phyloP scores from a whole-genome alignment of 1,140 invertebrate genomes.

The Cyclargus thomasi region DNA sequence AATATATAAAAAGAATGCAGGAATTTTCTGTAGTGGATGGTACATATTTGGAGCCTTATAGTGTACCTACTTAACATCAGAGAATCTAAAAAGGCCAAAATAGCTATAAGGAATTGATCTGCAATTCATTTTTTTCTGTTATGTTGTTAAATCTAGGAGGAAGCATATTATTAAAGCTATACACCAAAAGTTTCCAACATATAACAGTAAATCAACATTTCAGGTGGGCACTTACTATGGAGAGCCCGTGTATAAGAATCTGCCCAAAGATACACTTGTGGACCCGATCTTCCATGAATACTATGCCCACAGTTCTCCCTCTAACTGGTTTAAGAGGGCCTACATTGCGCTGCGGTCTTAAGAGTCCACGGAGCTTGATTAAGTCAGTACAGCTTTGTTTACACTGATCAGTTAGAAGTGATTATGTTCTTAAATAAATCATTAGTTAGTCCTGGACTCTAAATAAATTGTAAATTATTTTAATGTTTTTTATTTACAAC shows the following conservation, averaged over 20 bases:
- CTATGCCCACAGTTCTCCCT: conserved; percentile 78
- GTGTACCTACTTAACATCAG: conserved; percentile 15
- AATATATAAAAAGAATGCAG: no score
- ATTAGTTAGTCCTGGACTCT: conserved; percentile 2
- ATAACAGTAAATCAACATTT: conserved; percentile 22
- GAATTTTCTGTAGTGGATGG: no score
- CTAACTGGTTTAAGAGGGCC: conserved; percentile 72
- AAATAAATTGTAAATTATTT: conserved; percentile 2
- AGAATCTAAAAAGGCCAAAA: no score
- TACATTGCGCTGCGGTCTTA: conserved; percentile 75
- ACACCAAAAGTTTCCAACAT: no score
- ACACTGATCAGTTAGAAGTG: neutral
- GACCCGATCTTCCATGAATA: conserved; percentile 81
- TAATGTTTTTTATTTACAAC: neutral
- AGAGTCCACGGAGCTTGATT: conserved; percentile 26
- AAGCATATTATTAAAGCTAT: no score
- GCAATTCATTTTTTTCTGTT: no score
- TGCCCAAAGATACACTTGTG: conserved; percentile 76
- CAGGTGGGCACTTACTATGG: conserved; percentile 90
- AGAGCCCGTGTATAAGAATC: conserved; percentile 83
- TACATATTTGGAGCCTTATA: no score
- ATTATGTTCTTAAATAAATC: neutral
- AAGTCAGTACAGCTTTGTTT: neutral
- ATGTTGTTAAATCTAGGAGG: no score
- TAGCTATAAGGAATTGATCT: no score